A percentile compares a stretch with the other conserved stretches of the same genome.
phyloP scores from a whole-genome alignment of 2,113 vertebrate genomes.

The Corythaeola cristata region DNA sequence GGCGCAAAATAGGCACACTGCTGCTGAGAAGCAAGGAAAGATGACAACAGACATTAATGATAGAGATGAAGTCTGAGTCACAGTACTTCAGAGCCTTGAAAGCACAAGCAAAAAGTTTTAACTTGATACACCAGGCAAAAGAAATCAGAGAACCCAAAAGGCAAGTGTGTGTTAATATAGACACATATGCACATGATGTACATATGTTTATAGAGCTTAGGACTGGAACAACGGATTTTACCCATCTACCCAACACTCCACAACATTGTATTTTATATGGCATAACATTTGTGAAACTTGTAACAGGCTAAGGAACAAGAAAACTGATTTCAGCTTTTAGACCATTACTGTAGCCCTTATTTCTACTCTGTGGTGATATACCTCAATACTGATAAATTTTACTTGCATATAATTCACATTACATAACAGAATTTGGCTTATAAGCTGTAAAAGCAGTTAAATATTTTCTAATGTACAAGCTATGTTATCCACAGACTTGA shows the following conservation, averaged over 20 bases:
- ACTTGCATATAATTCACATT: neutral
- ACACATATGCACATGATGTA: accelerated
- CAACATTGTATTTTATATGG: neutral
- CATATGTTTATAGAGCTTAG: neutral
- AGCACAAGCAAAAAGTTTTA: neutral
- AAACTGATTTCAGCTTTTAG: neutral
- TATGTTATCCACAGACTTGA: neutral
- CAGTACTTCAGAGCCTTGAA: neutral
- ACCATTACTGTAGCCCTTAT: neutral
- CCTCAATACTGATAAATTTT: neutral
- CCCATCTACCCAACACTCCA: neutral
- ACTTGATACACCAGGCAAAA: neutral
- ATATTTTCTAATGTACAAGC: neutral
- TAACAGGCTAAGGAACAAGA: neutral
- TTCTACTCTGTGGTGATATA: neutral
- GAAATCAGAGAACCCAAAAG: neutral
- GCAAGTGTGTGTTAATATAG: neutral
- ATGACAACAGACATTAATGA: neutral
- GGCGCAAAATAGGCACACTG: neutral
- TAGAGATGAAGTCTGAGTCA: neutral
- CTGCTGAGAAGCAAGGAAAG: neutral
- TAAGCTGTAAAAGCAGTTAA: neutral
- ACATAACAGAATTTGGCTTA: neutral
- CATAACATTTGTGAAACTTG: accelerated
- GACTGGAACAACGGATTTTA: neutral